Base-by-base conservation (phyloP, 2,113 vertebrate species). In the Zeus faber region DNA sequence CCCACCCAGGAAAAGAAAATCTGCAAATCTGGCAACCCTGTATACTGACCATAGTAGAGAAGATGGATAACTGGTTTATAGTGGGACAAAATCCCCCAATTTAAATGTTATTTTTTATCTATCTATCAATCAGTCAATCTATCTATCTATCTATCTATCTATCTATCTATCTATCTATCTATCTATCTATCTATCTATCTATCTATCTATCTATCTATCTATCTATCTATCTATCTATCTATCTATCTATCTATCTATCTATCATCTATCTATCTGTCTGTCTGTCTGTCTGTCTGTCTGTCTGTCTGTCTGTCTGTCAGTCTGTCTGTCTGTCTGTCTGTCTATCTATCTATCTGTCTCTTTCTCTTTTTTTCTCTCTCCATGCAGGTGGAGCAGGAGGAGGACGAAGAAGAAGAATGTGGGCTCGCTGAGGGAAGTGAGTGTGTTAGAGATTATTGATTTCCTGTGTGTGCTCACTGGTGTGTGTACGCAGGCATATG, bases 341-440 rank as follows among this genome's bases (percentile, higher is more conserved):
- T n/a, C 5, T 31, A n/a, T n/a, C n/a, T 37, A 37, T 37, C 33
- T 37, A 4, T 11, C 21, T 18, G 25, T 31, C 29, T 46, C 43
- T 22, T 23, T 41, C 27, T 49, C 23, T 6, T 3, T 9, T n/a
- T 37, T 37, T 37, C 11, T 76, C 35, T 54, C 10, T 65, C 8
- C 76, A 20, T 44, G 0, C 86, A 96, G 95, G 86, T 62, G 26
- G 91, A 92, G 54, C 91, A 94, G 37, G 92, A 88, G 9, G 83
- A 87, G 57, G 84, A 84, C 11, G 33, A 37, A 3, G 33, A 37
- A n/a, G 33, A 37, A 14, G 33, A 37, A 37, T 2, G 33, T 6
- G 70, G 83, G 24, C 90, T 77, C 33, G 88, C 79, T 59, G 91
- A 91, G 56, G 89, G 88, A 62, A 76, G 96, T 98, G 66, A 92